These are phyloP conservation scores for Carposina sasakii DNA, from an alignment of 1,140 invertebrate genomes.

Conservation along the genomic window DNA sequence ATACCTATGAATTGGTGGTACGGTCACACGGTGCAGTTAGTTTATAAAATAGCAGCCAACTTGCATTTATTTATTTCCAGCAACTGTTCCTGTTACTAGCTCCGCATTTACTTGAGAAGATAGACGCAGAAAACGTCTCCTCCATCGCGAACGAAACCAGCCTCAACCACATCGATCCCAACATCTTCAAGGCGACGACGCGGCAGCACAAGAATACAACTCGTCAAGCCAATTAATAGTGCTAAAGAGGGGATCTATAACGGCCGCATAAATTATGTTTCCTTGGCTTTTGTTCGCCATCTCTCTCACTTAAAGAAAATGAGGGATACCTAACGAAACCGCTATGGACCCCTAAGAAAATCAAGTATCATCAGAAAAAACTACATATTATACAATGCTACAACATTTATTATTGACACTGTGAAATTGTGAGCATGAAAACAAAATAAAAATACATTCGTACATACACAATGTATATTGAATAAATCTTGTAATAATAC, in stretches of 20 bases:
- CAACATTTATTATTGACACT: too few relatives aligned
- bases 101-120: conserved; percentile 73
- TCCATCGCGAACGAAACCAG: conserved; percentile 38
- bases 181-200: conserved; percentile 62
- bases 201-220: conserved; percentile 56
- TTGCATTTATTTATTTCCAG: conserved; percentile 46
- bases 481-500: conserved; percentile 57
- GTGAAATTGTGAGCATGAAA: conserved; percentile 27
- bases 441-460: conserved; percentile 51
- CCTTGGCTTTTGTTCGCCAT: too few relatives aligned
- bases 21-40: too few relatives aligned
- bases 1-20: too few relatives aligned
- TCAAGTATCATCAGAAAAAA: too few relatives aligned
- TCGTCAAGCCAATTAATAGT: conserved; percentile 28
- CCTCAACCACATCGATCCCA: conserved; percentile 68
- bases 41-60: too few relatives aligned
- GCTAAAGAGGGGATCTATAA: too few relatives aligned
- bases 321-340: too few relatives aligned
- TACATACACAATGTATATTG: conserved; percentile 57
- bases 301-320: too few relatives aligned
- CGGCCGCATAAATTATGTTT: too few relatives aligned
- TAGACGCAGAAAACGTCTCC: conserved; percentile 30
- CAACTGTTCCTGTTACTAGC: conserved; percentile 74
- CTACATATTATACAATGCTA: too few relatives aligned
- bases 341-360: too few relatives aligned